A percentile compares a stretch with the other conserved stretches of the same genome.
Evolutionary conservation across 2,797 vertebrate genomes (phyloP).

Genomic region (Takifugu ocellatus): DNA sequence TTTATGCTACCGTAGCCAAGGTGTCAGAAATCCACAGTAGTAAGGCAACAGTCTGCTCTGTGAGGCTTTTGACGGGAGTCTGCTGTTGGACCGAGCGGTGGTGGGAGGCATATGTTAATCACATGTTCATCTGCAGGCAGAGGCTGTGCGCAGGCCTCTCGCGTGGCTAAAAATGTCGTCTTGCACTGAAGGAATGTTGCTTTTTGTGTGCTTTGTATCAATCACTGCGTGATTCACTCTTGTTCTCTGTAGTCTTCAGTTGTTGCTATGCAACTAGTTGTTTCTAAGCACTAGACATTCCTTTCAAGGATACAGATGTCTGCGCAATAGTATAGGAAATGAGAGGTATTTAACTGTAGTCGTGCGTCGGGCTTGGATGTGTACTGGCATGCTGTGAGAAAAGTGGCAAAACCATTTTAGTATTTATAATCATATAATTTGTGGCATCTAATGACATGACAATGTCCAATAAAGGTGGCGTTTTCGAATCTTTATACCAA

Average conservation of each 20-base stretch:
- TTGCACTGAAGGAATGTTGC: constrained; percentile 57
- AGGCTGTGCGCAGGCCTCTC: constrained; percentile 62
- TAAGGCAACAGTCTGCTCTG: not conserved
- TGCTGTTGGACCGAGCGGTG: constrained; percentile 5
- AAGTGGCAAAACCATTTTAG: no score
- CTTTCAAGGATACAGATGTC: constrained; percentile 46
- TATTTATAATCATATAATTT: no score
- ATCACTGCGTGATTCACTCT: constrained; percentile 48
- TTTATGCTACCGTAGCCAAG: not conserved
- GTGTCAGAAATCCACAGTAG: not conserved
- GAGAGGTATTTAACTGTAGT: constrained; percentile 35
- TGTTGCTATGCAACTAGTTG: constrained; percentile 74
- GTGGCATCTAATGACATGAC: no score
- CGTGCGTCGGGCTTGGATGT: not conserved
- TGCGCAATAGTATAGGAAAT: constrained; percentile 51
- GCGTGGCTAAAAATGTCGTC: constrained; percentile 64
- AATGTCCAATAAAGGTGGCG: no score
- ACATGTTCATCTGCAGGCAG: constrained; percentile 61
- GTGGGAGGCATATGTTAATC: constrained; percentile 63
- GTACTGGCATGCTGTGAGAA: no score
- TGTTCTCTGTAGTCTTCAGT: constrained; percentile 51
- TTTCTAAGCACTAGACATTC: constrained; percentile 58
- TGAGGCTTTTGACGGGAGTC: no score
- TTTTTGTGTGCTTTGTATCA: constrained; percentile 47
- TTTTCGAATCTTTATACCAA: no score